Evolutionary conservation across 2,797 vertebrate species (phyloP).

Genomic region (Ctenosaura bakeri): DNA sequence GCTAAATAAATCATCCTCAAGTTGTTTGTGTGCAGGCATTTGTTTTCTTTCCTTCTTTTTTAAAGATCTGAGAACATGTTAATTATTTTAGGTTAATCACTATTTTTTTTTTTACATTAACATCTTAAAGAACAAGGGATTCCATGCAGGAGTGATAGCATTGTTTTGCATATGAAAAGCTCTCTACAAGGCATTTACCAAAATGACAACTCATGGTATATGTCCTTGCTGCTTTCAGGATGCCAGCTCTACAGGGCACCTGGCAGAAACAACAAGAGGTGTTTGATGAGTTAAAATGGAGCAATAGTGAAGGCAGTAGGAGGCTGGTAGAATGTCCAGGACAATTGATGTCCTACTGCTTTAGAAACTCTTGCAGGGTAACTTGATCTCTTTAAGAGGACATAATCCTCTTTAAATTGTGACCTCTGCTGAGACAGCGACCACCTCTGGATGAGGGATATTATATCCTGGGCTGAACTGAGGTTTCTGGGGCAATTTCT

Average conservation of each 20-base stretch:
- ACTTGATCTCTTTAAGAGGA: neutral
- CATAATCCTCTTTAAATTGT: no score
- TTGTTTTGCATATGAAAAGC: conserved; percentile 53
- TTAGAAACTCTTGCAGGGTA: neutral
- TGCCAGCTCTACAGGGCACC: neutral
- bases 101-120: conserved; percentile 54
- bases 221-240: neutral
- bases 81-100: conserved; percentile 47
- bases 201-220: conserved; percentile 39
- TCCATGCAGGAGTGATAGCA: conserved; percentile 31
- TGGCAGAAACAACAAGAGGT: neutral
- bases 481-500: neutral
- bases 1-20: conserved; percentile 33
- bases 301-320: neutral
- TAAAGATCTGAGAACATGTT: conserved; percentile 32
- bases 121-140: conserved; percentile 44
- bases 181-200: conserved; percentile 31
- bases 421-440: neutral
- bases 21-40: conserved; percentile 35
- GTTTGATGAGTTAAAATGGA: neutral
- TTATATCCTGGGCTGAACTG: no score
- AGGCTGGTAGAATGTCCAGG: neutral
- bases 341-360: neutral
- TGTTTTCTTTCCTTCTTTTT: conserved; percentile 22
- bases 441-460: neutral